Evolutionary conservation across 2,888 invertebrate genomes (phyloP), one percentile per base, ranked within the genome.

Genomic region (Tenthredo livida): DNA sequence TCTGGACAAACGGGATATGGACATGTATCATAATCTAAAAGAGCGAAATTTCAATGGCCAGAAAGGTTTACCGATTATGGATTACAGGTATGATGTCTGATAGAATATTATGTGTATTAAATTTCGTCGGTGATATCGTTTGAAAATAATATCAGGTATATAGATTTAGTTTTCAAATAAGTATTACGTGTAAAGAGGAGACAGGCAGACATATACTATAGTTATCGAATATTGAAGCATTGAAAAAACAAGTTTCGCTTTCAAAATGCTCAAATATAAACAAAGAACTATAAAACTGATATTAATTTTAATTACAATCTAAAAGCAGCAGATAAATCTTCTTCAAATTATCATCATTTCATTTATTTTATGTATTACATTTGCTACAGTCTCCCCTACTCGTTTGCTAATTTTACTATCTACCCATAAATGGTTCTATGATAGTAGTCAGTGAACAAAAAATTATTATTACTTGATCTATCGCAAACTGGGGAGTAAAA

Each of bases 1-100:
- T 85, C n/a, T 29, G 9, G 50, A 85, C 12, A 10, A 6, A 15
- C 85, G 88, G 86, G 84, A 87, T 84, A 9, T 21, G 33, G 21
- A 47, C 25, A 84, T 88, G 70, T 29, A 50, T 33, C 21, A 73
- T 7, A 73, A 73, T 40, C 82, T 87, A 0, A 10, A 70, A 58
- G 47, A 61, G 9, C 78, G 86, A 50, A 17, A 50, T 25, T 50
- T 84, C 21, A 17, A 67, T 47, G 47, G 37, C 17, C 15, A 84
- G 9, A 75, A 87, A 21, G 50, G 89, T 70, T 89, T 94, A 77
- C 94, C 94, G 6, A 93, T 94, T 85, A 89, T 92, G 50, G 85
- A 90, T 10, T 93, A 91, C 85, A 94, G 91, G 94, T 94, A 91
- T 54, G 54, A 54, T 77, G 6, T 43, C 21, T 43, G 21, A 10